phyloP scores from a whole-genome alignment of 1,140 invertebrate genomes.

The Caenorhabditis briggsae region DNA sequence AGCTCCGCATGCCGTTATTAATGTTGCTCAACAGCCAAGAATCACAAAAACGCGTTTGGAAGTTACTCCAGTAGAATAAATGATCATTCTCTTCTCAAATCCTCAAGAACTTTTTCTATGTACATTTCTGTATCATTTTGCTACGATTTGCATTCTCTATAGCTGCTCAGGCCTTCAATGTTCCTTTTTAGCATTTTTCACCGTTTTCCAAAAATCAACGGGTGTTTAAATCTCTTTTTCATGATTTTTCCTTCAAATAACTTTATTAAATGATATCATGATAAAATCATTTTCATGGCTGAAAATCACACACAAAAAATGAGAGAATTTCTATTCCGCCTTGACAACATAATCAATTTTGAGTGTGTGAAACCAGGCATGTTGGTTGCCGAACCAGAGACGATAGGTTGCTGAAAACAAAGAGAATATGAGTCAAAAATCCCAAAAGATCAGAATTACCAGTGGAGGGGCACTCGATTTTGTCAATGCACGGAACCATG shows the following conservation, averaged over 20 bases:
- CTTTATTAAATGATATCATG: slow-evolving; percentile 25
- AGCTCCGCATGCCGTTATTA: slow-evolving; percentile 32
- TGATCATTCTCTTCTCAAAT: neutral
- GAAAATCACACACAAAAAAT: neutral
- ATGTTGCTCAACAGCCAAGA: slow-evolving; percentile 36
- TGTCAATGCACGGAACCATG: slow-evolving; percentile 71
- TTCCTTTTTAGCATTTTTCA: slow-evolving; percentile 13
- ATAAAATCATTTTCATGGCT: slow-evolving; percentile 10
- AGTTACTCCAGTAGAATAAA: slow-evolving; percentile 31
- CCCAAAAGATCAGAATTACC: slow-evolving; percentile 64
- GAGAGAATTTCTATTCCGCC: neutral
- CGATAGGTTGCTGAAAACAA: slow-evolving; percentile 49
- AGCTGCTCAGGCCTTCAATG: neutral
- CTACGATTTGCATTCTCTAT: neutral
- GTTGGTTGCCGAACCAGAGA: slow-evolving; percentile 77
- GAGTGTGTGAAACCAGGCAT: slow-evolving; percentile 77
- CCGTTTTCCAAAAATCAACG: neutral
- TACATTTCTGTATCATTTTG: slow-evolving; percentile 23
- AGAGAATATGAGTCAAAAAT: neutral
- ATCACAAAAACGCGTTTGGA: slow-evolving; percentile 35
- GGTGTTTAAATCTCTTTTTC: neutral
- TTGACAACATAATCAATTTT: slow-evolving; percentile 69
- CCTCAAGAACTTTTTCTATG: neutral
- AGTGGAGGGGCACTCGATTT: slow-evolving; percentile 63
- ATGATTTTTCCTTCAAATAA: neutral